Base-by-base conservation (phyloP, 2,113 vertebrate genomes). In the Ovibos moschatus region DNA sequence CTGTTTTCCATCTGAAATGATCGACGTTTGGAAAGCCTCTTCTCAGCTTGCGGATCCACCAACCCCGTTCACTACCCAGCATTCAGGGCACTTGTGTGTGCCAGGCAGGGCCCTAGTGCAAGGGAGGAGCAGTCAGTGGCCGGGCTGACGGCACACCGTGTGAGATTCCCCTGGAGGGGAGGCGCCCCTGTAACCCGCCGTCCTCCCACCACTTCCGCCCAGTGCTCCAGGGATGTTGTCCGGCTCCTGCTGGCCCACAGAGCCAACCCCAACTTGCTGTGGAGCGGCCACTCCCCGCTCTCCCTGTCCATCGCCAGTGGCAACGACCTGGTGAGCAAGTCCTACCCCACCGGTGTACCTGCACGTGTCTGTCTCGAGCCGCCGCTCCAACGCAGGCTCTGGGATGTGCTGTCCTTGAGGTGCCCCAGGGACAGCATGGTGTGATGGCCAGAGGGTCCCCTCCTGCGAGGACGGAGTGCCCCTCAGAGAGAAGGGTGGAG, bases 231-330 rank as follows among this genome's bases (percentile, higher is more conserved):
- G 93, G 98, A 99, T 50, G 96, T 99, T 10, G 98, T 99, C 7
- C 95, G 58, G 60, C 98, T 99, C 57, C 99, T 99, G 15, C 98
- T 99, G 21, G 98, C 96, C 45, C 99, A 99, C 94, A 98, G 97
- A 55, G 99, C 99, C 36, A 98, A 98, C n/a, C 98, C 99, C 89
- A 98, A 99, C 94, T 51, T 97, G 16, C 96, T 99, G 92, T 99
- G 99, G 99, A 99, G 99, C 1, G 99, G 99, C 58, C 99, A 99
- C 98, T 99, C 99, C 9, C 99, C 99, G 0, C 99, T 99, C 40
- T 99, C 99, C 9, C 96, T 99, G 97, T 99, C 99, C 67, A 99
- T 99, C 17, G 99, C 99, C 81, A 99, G 98, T 33, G 99, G 99
- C 93, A 99, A 99, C 9, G 98, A 99, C 82, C 96, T 99, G 99